phyloP scores from a whole-genome alignment of 2,888 invertebrate genomes.

The Protophormia terraenovae region DNA sequence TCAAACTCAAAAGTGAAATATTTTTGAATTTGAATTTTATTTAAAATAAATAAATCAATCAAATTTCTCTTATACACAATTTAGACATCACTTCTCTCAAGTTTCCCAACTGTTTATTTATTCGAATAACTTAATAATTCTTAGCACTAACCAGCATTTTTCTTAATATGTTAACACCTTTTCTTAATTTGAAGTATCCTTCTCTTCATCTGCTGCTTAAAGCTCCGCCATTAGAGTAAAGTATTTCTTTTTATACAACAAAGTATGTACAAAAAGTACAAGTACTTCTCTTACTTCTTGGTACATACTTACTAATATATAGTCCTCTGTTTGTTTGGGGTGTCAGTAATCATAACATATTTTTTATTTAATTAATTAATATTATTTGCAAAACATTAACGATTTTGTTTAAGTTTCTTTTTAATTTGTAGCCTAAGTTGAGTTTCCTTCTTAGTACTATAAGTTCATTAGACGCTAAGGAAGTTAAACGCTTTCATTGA shows the following conservation, averaged over 20 bases:
- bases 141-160: background rate
- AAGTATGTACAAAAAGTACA: constrained; percentile 21
- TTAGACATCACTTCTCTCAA: no score
- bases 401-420: constrained; percentile 47
- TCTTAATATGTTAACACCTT: background rate
- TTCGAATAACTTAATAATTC: background rate
- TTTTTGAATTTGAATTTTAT: no score
- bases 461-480: constrained; percentile 59
- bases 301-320: background rate
- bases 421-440: constrained; percentile 56
- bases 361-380: constrained; percentile 61
- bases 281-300: constrained; percentile 22
- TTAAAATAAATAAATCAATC: no score
- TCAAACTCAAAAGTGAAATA: no score
- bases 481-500: constrained; percentile 41
- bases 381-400: constrained; percentile 64
- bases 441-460: constrained; percentile 2
- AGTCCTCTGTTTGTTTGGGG: constrained; percentile 1
- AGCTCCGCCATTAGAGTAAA: background rate
- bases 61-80: no score
- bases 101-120: background rate
- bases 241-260: background rate
- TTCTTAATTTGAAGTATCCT: constrained; percentile 22
- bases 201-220: background rate
- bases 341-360: constrained; percentile 31